These are phyloP conservation scores for Cotesia chilonis DNA, from an alignment of 1,140 invertebrate genomes.

Conservation along the genomic window DNA sequence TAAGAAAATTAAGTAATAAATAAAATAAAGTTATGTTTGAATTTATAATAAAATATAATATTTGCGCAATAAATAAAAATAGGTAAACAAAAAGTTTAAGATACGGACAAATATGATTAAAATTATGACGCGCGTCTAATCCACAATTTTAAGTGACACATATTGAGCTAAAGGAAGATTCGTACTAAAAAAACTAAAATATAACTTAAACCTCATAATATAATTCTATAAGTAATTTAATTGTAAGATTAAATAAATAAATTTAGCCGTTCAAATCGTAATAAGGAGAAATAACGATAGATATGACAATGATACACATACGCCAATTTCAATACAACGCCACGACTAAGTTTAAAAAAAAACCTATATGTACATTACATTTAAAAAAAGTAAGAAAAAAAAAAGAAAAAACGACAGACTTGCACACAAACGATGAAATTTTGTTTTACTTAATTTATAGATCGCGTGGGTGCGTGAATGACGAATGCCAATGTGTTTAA, in stretches of 20 bases:
- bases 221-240: conserved; percentile 9
- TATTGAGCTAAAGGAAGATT: conserved; percentile 6
- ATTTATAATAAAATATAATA: conserved; percentile 4
- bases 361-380: conserved; percentile 9
- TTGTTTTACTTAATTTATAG: conserved; percentile 36
- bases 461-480: conserved; percentile 13
- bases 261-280: conserved; percentile 13
- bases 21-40: conserved; percentile 3
- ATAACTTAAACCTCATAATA: conserved; percentile 10
- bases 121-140: conserved; percentile 6
- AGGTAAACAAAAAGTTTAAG: conserved; percentile 17
- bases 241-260: conserved; percentile 9
- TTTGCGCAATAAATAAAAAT: conserved; percentile 23
- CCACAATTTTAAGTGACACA: conserved; percentile 11
- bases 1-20: too few relatives aligned
- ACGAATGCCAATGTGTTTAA: not conserved
- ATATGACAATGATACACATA: conserved; percentile 21
- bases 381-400: not conserved
- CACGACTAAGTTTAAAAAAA: conserved; percentile 10
- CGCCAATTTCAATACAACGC: conserved; percentile 23
- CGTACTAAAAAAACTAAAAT: conserved; percentile 1
- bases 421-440: conserved; percentile 26
- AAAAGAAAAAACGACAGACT: not conserved
- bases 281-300: conserved; percentile 7
- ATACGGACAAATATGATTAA: conserved; percentile 6